A percentile compares a stretch with the other conserved stretches of the same genome.
phyloP scores from a whole-genome alignment of 1,140 invertebrate species.

The Drosophila truncata region DNA sequence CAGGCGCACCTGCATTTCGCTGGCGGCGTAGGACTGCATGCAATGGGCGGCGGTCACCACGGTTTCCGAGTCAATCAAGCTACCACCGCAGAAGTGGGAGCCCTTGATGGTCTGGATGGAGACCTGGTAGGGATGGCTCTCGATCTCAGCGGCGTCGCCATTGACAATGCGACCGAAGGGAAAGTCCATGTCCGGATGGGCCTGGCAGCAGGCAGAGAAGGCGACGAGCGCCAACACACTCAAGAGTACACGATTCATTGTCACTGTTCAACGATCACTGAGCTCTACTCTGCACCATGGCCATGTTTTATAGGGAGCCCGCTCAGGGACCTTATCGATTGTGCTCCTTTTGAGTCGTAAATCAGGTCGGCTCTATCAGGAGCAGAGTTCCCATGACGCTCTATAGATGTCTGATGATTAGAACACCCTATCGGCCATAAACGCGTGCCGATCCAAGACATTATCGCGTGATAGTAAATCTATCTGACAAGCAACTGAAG shows the following conservation, averaged over 20 bases:
- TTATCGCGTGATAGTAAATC: constrained; percentile 35
- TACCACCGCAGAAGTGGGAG: constrained; percentile 87
- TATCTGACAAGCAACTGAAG: constrained; percentile 4
- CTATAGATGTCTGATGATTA: constrained; percentile 45
- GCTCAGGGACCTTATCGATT: constrained; percentile 39
- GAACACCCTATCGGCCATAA: constrained; percentile 12
- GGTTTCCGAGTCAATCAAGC: constrained; percentile 85
- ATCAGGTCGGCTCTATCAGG: constrained; percentile 51
- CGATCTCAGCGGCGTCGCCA: constrained; percentile 53
- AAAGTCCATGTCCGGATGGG: constrained; percentile 49
- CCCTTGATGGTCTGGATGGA: constrained; percentile 62
- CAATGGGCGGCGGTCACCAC: constrained; percentile 89
- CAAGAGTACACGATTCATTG: constrained; percentile 62
- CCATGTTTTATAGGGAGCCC: constrained; percentile 46
- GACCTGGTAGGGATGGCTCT: constrained; percentile 66
- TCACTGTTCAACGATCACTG: constrained; percentile 41
- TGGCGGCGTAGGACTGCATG: constrained; percentile 54
- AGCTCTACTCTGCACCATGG: neutral
- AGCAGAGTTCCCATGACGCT: constrained; percentile 2
- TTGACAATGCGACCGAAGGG: constrained; percentile 73
- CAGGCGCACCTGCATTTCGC: constrained; percentile 59
- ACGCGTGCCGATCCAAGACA: constrained; percentile 14
- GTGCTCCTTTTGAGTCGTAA: constrained; percentile 34
- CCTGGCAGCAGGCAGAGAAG: constrained; percentile 33
- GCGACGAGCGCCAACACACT: constrained; percentile 50